Evolutionary conservation across 1,140 invertebrate species (phyloP).

Genomic region (Eupeodes corollae): DNA sequence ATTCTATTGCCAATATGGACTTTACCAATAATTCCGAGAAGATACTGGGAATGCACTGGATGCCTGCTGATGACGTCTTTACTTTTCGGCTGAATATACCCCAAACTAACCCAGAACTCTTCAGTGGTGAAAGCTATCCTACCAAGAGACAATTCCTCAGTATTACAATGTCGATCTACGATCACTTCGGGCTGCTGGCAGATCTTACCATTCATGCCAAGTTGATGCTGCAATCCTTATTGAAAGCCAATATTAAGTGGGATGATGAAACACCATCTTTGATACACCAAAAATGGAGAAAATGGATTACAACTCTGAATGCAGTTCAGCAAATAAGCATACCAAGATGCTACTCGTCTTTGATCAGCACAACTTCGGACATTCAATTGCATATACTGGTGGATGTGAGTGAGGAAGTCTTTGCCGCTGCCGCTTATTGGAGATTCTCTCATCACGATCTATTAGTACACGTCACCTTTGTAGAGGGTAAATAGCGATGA

Average conservation of each 20-base stretch:
- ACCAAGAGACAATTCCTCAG: slow-evolving; percentile 20
- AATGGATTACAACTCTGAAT: slow-evolving; percentile 8
- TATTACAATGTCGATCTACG: slow-evolving; percentile 24
- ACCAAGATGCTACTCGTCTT: not conserved
- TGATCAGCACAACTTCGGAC: too few species aligned
- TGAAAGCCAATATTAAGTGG: slow-evolving; percentile 26
- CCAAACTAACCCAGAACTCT: not conserved
- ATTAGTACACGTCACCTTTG: slow-evolving; percentile 2
- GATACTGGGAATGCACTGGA: slow-evolving; percentile 1
- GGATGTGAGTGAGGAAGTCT: slow-evolving; percentile 18
- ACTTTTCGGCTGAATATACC: not conserved
- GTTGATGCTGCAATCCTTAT: slow-evolving; percentile 34
- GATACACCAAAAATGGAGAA: slow-evolving; percentile 7
- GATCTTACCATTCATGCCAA: slow-evolving; percentile 28
- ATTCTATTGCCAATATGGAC: not conserved
- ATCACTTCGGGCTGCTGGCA: slow-evolving; percentile 29
- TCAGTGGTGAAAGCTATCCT: not conserved
- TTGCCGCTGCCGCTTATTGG: slow-evolving; percentile 17
- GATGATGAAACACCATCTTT: slow-evolving; percentile 14
- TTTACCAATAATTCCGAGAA: not conserved
- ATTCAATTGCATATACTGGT: slow-evolving; percentile 11
- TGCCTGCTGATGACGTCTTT: not conserved
- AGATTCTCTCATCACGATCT: slow-evolving; percentile 1
- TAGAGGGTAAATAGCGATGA: slow-evolving; percentile 12
- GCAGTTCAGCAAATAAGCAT: not conserved